phyloP scores from a whole-genome alignment of 1,140 invertebrate genomes.

The Ruditapes philippinarum region DNA sequence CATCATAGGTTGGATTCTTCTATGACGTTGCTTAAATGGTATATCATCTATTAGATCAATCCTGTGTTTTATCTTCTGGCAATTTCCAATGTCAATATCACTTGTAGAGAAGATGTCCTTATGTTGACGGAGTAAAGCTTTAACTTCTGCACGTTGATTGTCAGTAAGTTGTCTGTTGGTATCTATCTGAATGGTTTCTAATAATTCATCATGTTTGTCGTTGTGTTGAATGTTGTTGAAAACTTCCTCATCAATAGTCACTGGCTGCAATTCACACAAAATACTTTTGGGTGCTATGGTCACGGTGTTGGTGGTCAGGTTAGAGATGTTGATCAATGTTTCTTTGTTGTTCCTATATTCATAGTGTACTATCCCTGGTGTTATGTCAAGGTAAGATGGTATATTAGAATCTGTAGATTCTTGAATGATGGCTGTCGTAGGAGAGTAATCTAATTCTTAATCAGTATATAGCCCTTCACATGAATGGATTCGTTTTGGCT shows the following conservation, averaged over 20 bases:
- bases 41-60: constrained; percentile 63
- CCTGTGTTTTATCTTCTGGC: constrained; percentile 33
- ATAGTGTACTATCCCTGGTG: constrained; percentile 38
- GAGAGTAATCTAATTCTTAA: constrained; percentile 37
- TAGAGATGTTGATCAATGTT: constrained; percentile 40
- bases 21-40: constrained; percentile 50
- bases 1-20: constrained; percentile 48
- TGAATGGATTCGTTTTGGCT: constrained; percentile 28
- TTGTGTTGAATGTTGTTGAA: not conserved
- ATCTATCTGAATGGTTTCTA: not conserved
- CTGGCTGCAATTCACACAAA: constrained; percentile 66
- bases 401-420: constrained; percentile 24
- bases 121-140: not conserved
- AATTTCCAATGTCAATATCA: constrained; percentile 55
- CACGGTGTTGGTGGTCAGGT: constrained; percentile 52
- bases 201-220: not conserved
- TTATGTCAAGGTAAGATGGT: constrained; percentile 55
- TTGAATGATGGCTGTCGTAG: constrained; percentile 54
- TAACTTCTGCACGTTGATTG: not conserved
- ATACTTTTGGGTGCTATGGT: constrained; percentile 47
- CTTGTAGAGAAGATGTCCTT: constrained; percentile 37
- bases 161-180: not conserved
- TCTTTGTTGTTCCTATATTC: not conserved
- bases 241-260: constrained; percentile 26
- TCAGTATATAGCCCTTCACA: constrained; percentile 20